Percentiles rank a stretch among this genome's conserved stretches.
phyloP scores from a whole-genome alignment of 2,113 vertebrate species.

The Eudyptes chrysolophus region DNA sequence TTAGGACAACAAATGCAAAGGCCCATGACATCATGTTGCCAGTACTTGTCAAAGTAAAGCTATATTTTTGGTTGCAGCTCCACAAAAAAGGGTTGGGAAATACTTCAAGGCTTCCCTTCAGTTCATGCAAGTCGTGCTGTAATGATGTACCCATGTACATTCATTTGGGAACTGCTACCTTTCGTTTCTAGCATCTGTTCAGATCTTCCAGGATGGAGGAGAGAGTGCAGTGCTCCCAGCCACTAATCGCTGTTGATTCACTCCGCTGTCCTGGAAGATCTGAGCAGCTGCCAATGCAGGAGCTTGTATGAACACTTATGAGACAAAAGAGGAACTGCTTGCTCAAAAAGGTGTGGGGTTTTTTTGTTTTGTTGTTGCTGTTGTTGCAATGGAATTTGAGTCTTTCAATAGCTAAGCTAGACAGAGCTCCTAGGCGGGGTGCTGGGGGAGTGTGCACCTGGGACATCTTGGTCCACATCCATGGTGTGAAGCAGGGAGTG shows the following conservation, averaged over 20 bases:
- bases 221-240: neutral
- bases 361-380: neutral
- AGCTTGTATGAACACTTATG: neutral
- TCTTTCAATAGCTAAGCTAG: neutral
- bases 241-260: slow-evolving; percentile 27
- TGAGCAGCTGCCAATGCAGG: neutral
- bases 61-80: neutral
- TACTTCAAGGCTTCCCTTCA: neutral
- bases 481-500: neutral
- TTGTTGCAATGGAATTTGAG: neutral
- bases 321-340: neutral
- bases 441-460: neutral
- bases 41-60: neutral
- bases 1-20: neutral
- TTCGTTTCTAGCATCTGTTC: neutral
- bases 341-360: neutral
- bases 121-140: neutral
- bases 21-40: neutral
- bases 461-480: neutral
- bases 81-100: neutral
- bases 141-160: neutral
- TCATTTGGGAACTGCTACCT: neutral
- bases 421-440: neutral
- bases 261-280: neutral
- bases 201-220: neutral